Percentiles rank a stretch among this genome's conserved stretches.
phyloP scores from a whole-genome alignment of 2,797 vertebrate genomes.

The Cryptoblepharus egeriae region DNA sequence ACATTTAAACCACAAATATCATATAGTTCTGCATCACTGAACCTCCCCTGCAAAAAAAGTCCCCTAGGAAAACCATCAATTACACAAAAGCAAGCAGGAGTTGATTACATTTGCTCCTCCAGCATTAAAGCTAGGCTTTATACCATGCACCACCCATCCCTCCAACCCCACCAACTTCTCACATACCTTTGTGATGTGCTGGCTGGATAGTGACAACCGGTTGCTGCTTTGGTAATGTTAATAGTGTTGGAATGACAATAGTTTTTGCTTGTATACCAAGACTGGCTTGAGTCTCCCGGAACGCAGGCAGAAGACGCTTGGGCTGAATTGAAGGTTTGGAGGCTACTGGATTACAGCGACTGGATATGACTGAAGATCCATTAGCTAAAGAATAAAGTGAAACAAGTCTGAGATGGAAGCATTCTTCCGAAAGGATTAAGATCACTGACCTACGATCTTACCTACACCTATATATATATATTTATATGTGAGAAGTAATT shows the following conservation, averaged over 20 bases:
- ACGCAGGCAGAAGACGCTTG: conserved; percentile 84
- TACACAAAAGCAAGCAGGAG: neutral
- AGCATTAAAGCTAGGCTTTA: too few species aligned
- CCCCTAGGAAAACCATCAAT: too few species aligned
- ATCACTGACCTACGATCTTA: neutral
- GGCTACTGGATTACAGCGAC: conserved; percentile 80
- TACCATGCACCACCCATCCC: neutral
- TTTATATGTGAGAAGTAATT: too few species aligned
- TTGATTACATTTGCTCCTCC: neutral
- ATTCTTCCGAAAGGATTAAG: neutral
- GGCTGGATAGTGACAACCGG: conserved; percentile 87
- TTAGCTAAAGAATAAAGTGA: conserved; percentile 72
- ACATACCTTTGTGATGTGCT: conserved; percentile 85
- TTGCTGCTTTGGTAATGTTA: conserved; percentile 84
- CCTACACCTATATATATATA: neutral
- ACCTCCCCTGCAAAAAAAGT: neutral
- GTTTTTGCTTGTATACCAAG: conserved; percentile 85
- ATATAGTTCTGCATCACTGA: neutral
- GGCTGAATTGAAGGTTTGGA: conserved; percentile 90
- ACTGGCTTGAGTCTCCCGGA: conserved; percentile 80
- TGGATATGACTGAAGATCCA: conserved; percentile 71
- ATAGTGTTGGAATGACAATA: conserved; percentile 88
- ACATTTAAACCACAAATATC: neutral
- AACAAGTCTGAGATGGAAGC: neutral
- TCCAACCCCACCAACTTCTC: neutral